Percentiles rank a stretch among this genome's conserved stretches.
Evolutionary conservation across 2,888 invertebrate genomes (phyloP).

Genomic region (Linnaemya tessellans): DNA sequence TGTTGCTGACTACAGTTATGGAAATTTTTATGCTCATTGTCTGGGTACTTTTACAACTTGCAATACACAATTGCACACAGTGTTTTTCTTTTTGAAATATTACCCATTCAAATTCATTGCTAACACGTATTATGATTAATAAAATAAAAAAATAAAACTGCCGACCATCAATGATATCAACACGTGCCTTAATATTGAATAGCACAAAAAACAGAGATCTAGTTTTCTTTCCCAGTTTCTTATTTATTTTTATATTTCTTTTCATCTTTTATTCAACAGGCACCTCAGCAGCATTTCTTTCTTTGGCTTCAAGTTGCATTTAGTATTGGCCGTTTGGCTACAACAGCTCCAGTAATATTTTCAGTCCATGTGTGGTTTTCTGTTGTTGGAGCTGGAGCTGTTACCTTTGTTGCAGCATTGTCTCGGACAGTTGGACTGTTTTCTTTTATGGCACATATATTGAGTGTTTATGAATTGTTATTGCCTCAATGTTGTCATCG

Average conservation of each 20-base stretch:
- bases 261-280: background rate
- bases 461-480: slow-evolving; percentile 74
- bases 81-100: slow-evolving; percentile 3
- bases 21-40: slow-evolving; percentile 1
- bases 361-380: slow-evolving; percentile 40
- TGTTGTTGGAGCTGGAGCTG: slow-evolving; percentile 3
- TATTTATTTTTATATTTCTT: slow-evolving; percentile 4
- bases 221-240: slow-evolving; percentile 44
- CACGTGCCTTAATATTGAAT: slow-evolving; percentile 67
- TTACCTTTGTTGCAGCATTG: slow-evolving; percentile 25
- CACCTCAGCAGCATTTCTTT: slow-evolving; percentile 35
- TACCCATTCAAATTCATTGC: background rate
- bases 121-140: slow-evolving; percentile 45
- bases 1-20: too few species aligned
- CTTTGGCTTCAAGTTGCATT: slow-evolving; percentile 18
- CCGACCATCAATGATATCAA: slow-evolving; percentile 70
- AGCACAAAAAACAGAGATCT: slow-evolving; percentile 54
- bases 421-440: slow-evolving; percentile 45
- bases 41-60: slow-evolving; percentile 2
- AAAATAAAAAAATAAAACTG: slow-evolving; percentile 19
- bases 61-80: background rate
- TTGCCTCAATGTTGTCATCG: slow-evolving; percentile 72
- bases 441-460: slow-evolving; percentile 70
- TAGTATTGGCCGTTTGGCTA: slow-evolving; percentile 10
- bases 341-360: slow-evolving; percentile 31